A percentile compares a stretch with the other conserved stretches of the same genome.
These are phyloP conservation scores for Tetragnatha montana DNA, from an alignment of 2,888 invertebrate genomes.

Conservation along the genomic window DNA sequence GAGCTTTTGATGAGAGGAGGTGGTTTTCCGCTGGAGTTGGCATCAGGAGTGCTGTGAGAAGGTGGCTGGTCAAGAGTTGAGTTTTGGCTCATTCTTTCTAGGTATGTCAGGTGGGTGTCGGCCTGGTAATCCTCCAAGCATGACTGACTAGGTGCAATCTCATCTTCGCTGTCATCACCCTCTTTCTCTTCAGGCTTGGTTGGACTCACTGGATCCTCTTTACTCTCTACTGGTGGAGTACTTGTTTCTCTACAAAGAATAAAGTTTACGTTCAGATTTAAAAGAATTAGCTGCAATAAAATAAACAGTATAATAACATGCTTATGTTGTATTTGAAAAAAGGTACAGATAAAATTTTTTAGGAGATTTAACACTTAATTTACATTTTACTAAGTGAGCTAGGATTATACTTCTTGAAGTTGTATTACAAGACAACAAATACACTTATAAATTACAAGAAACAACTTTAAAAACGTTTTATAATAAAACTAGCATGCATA, in stretches of 20 bases:
- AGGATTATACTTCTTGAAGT: not conserved
- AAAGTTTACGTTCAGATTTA: not conserved
- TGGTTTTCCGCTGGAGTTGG: conserved; percentile 4
- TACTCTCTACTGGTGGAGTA: not conserved
- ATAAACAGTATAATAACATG: no score
- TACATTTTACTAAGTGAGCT: not conserved
- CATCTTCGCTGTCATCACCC: conserved; percentile 53
- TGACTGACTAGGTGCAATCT: conserved; percentile 65
- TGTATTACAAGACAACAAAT: not conserved
- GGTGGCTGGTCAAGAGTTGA: conserved; percentile 10
- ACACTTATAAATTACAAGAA: not conserved
- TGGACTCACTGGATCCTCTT: not conserved
- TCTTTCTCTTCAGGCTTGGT: not conserved
- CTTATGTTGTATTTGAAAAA: no score
- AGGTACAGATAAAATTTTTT: no score
- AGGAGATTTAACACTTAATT: not conserved
- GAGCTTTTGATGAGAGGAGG: not conserved
- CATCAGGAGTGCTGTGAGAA: conserved; percentile 21
- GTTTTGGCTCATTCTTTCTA: conserved; percentile 24
- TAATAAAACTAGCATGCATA: not conserved
- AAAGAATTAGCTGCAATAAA: no score
- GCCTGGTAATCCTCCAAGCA: conserved; percentile 43
- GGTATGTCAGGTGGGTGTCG: conserved; percentile 27
- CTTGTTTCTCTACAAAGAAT: conserved; percentile 14
- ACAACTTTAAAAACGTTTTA: not conserved